These are phyloP conservation scores for Leucophenga maculata DNA, from an alignment of 2,888 invertebrate species.

Conservation along the genomic window DNA sequence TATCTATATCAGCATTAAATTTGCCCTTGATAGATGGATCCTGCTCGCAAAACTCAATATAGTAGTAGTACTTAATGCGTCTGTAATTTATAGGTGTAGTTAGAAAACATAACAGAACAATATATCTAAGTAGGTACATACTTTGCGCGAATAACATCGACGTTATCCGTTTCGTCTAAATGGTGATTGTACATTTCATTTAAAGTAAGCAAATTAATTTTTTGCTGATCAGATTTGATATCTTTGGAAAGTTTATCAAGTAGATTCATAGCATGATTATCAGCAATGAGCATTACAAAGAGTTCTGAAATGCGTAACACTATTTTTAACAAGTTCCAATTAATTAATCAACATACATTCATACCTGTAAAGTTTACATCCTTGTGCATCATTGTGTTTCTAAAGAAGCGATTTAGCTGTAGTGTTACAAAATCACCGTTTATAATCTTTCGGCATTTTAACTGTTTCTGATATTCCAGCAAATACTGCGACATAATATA, in stretches of 20 bases:
- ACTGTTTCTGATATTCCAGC: constrained; percentile 61
- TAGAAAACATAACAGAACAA: not conserved
- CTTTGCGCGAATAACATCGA: constrained; percentile 61
- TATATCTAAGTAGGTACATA: constrained; percentile 36
- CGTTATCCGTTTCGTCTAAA: constrained; percentile 57
- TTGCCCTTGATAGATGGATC: constrained; percentile 66
- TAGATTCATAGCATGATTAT: constrained; percentile 53
- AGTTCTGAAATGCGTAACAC: constrained; percentile 50
- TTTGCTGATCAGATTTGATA: constrained; percentile 67
- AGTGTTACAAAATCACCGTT: constrained; percentile 60
- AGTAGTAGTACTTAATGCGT: constrained; percentile 70
- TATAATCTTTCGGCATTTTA: constrained; percentile 53
- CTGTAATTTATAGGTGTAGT: constrained; percentile 43
- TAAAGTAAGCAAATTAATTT: constrained; percentile 67
- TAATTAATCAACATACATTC: constrained; percentile 14
- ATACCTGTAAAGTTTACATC: constrained; percentile 68
- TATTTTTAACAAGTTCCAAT: not conserved
- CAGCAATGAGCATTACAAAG: constrained; percentile 65
- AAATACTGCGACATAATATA: constrained; percentile 67
- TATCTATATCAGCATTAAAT: constrained; percentile 67
- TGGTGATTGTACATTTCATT: constrained; percentile 69
- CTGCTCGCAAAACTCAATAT: constrained; percentile 69
- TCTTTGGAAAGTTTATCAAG: constrained; percentile 63
- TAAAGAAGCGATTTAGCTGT: constrained; percentile 65
- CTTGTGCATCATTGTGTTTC: constrained; percentile 65